Conservation (phyloP, 2,797 vertebrate genomes). For the Cyprinella venusta region DNA sequence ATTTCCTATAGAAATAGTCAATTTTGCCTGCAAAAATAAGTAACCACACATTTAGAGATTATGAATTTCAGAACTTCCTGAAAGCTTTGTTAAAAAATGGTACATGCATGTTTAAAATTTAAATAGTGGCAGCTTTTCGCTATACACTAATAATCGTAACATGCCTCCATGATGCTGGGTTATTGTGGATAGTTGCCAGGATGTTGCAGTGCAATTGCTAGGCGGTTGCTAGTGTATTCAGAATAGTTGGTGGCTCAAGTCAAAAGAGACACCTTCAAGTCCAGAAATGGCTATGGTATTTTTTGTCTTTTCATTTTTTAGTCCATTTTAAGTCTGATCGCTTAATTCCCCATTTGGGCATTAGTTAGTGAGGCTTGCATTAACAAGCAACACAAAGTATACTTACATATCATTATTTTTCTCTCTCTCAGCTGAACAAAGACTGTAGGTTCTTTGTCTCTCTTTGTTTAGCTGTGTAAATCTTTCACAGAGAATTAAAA, state of each 20-base stretch:
- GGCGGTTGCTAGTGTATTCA: background rate
- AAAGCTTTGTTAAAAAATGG: background rate
- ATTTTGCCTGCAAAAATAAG: background rate
- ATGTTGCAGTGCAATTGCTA: background rate
- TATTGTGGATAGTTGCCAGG: background rate
- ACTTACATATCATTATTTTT: background rate
- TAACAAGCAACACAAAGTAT: background rate
- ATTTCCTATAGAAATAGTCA: background rate
- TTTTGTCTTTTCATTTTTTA: background rate
- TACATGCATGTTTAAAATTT: background rate
- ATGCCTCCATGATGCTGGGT: background rate
- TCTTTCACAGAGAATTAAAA: slow-evolving; percentile 19
- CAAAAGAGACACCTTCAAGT: background rate
- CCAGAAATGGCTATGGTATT: background rate
- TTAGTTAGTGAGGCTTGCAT: background rate
- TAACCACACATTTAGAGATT: background rate
- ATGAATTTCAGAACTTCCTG: background rate
- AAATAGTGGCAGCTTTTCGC: background rate
- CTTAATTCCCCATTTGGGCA: background rate
- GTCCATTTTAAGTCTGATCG: background rate
- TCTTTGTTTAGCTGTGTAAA: slow-evolving; percentile 43
- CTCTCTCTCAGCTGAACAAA: slow-evolving; percentile 18
- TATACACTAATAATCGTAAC: background rate
- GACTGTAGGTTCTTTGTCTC: background rate
- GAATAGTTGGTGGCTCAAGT: background rate